A percentile compares a stretch with the other conserved stretches of the same genome.
These are phyloP conservation scores for Cheilosia variabilis DNA, from an alignment of 2,888 invertebrate species.

Conservation along the genomic window DNA sequence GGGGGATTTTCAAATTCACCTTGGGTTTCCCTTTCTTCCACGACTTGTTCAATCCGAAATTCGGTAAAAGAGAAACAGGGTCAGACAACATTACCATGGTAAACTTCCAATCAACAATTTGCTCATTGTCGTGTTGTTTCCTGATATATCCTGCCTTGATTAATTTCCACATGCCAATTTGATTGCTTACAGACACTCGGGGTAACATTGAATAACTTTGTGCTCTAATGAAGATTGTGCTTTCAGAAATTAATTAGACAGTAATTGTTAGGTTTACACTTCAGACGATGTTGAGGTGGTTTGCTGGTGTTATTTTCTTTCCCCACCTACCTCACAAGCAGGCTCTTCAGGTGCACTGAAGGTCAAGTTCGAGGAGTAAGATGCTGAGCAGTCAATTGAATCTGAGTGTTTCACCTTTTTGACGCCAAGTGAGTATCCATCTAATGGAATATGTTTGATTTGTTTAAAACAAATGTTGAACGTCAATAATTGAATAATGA, in stretches of 20 bases:
- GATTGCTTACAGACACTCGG: neutral
- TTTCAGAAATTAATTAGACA: conserved; percentile 47
- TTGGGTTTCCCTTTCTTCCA: no score
- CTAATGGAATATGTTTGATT: conserved; percentile 22
- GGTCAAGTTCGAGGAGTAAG: conserved; percentile 30
- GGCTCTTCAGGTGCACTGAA: conserved; percentile 3
- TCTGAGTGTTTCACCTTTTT: conserved; percentile 12
- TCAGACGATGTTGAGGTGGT: conserved; percentile 4
- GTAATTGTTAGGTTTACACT: conserved; percentile 46
- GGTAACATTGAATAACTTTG: conserved; percentile 19
- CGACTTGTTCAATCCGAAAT: no score
- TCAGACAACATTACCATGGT: no score
- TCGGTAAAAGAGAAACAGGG: no score
- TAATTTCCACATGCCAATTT: conserved; percentile 21
- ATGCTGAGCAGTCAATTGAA: conserved; percentile 18
- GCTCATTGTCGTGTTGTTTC: neutral
- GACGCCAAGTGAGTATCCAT: neutral
- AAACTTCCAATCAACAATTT: no score
- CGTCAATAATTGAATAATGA: conserved; percentile 38
- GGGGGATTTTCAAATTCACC: no score
- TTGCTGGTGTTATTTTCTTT: neutral
- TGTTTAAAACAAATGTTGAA: neutral
- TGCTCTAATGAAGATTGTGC: conserved; percentile 31
- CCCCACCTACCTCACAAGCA: neutral
- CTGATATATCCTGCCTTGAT: conserved; percentile 14